Evolutionary conservation across 2,888 invertebrate genomes (phyloP).

Genomic region (Trachelus stipa): DNA sequence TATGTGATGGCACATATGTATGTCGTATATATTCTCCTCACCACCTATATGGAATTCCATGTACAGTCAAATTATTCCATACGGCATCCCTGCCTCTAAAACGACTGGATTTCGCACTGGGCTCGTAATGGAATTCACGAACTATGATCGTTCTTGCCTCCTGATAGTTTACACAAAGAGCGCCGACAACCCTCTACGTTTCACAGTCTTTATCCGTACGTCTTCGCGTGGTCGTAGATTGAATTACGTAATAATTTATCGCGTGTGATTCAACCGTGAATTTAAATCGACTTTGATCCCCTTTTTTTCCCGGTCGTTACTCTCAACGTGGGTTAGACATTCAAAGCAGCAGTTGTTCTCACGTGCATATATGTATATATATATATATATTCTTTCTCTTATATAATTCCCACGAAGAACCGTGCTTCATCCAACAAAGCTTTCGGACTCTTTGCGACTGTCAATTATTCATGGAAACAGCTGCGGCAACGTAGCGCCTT

Average conservation of each 20-base stretch:
- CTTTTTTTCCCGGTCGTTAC: neutral
- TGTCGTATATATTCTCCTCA: neutral
- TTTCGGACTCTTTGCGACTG: neutral
- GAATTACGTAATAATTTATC: neutral
- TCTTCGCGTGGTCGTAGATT: neutral
- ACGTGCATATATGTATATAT: neutral
- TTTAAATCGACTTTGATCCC: neutral
- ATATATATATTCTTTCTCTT: neutral
- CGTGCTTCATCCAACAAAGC: neutral
- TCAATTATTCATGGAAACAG: neutral
- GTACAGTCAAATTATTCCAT: neutral
- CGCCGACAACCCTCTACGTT: neutral
- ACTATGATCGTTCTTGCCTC: neutral
- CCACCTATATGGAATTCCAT: neutral
- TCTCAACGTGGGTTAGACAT: neutral
- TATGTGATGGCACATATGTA: neutral
- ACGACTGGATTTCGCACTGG: neutral
- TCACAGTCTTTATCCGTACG: neutral
- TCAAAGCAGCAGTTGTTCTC: neutral
- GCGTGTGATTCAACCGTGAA: neutral
- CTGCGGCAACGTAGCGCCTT: neutral
- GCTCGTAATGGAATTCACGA: neutral
- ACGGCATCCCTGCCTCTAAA: neutral
- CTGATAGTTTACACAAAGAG: neutral
- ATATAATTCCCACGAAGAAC: neutral